A percentile compares a stretch with the other conserved stretches of the same genome.
Evolutionary conservation across 2,888 invertebrate genomes (phyloP).

Genomic region (Acronicta leporina): DNA sequence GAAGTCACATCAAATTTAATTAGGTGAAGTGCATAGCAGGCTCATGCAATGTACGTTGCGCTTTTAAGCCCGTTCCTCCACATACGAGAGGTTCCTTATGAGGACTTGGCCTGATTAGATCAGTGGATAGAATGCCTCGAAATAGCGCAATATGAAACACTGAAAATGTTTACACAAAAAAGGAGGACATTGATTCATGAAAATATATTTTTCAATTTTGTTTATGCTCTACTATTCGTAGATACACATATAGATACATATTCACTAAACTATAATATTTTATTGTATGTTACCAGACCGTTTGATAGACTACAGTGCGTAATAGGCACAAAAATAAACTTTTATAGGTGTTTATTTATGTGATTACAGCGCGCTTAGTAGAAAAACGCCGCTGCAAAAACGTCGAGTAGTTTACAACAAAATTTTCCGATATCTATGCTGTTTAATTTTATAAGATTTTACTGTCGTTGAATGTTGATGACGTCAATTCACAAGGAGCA

Average conservation of each 20-base stretch:
- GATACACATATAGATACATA: not conserved
- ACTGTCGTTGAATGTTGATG: constrained; percentile 26
- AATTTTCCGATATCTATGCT: constrained; percentile 30
- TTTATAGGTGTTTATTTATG: constrained; percentile 48
- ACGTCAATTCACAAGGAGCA: constrained; percentile 40
- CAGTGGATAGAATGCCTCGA: constrained; percentile 10
- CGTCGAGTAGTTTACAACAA: constrained; percentile 14
- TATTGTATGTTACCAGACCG: constrained; percentile 22
- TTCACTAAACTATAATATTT: constrained; percentile 20
- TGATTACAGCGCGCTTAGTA: constrained; percentile 34
- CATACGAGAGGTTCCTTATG: constrained; percentile 7
- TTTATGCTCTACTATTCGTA: constrained; percentile 17
- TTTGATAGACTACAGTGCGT: constrained; percentile 33
- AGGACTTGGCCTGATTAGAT: constrained; percentile 22
- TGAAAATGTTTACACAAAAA: constrained; percentile 29
- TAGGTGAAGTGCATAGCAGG: not conserved
- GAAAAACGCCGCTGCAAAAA: constrained; percentile 26
- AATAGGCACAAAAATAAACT: constrained; percentile 39
- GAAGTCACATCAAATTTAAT: constrained; percentile 1
- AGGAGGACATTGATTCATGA: constrained; percentile 46
- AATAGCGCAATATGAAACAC: constrained; percentile 23
- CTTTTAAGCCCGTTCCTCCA: not conserved
- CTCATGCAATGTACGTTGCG: not conserved
- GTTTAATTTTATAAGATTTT: constrained; percentile 30
- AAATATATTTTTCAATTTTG: constrained; percentile 38